Evolutionary conservation across 2,888 invertebrate species (phyloP), one percentile per base, ranked within the genome.

Genomic region (Halocaridina rubra): DNA sequence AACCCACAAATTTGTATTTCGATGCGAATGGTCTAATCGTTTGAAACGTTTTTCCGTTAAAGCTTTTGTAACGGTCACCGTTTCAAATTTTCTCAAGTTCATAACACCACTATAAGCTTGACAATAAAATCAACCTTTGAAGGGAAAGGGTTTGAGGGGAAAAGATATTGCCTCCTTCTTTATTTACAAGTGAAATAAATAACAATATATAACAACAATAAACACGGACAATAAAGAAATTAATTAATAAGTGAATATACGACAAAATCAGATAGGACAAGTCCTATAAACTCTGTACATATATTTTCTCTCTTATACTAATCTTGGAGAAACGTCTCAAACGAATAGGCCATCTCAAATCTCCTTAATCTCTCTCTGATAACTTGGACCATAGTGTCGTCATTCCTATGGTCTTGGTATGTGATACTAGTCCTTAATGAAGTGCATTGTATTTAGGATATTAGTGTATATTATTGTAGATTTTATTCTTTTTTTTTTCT

Each of bases 361-460:
- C 76, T 77, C 32, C 61, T 16, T 59, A 77, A 32, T 61, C 57
- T n/a, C n/a, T n/a, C n/a, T n/a, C n/a, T n/a, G n/a, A n/a, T n/a
- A n/a, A n/a, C n/a, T n/a, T 19, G 32, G 76, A 61, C 76, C 76
- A 77, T 77, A 77, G 76, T 61, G 76, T 32, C 61, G 76, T 32
- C 29, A 77, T 77, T 33, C 59, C 76, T 77, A 77, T 59, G 76
- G 57, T 33, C 76, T 61, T 32, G 59, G 61, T 32, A 77, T 82
- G 82, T 82, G 82, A 82, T 82, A 82, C 82, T 82, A 82, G 82
- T 82, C 82, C 72, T 71, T 82, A 82, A 82, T 71, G 46, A 82
- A 82, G 82, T 82, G 82, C 76, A 77, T 75, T 77, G 77, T 82
- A 71, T 29, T 33, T 82, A 82, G 82, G 33, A 69, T 82, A 71